Base-by-base conservation (phyloP, 2,113 vertebrate genomes). In the Pelodiscus sinensis region DNA sequence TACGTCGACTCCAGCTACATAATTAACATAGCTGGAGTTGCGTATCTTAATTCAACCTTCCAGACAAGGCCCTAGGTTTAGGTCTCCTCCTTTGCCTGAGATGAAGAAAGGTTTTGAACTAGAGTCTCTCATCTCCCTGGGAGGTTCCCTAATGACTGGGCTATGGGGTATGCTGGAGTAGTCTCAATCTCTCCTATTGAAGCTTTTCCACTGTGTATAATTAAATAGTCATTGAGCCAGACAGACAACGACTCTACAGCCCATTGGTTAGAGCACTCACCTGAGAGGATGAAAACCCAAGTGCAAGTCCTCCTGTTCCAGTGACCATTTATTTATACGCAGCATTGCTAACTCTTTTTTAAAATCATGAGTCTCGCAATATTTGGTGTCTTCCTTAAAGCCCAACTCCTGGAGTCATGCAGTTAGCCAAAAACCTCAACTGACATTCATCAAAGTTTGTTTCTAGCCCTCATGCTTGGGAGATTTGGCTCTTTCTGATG, bases 371-470 rank as follows among this genome's bases (percentile, higher is more conserved):
- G 12, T 95, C 94, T 94, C 88, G 25, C 27, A 90, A 85, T 51
- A 82, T 31, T 1, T 2, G 51, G 91, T 90, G 31, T 84, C 80
- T 96, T 94, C 92, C 92, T 73, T 44, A 90, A 93, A 94, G 31
- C 65, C 51, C 55, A 80, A 29, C 6, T 94, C 84, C 94, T 95
- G 90, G 85, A 87, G 71, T 92, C 82, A 79, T 88, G 92, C 52
- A 89, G 95, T 92, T 82, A 93, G 1, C 2, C 6, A 83, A 91
- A 89, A 92, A 95, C 93, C 3, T 65, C 58, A 44, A 85, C 89
- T 94, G 96, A 95, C 88, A n/a, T 31, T 95, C 90, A 78, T 78
- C 78, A 87, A 91, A 58, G 86, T 75, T 88, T 86, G 88, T 9
- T 10, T 79, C 75, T 50, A 50, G 50, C 73, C 44, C 58, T 90